phyloP scores from a whole-genome alignment of 2,888 invertebrate genomes.

The Synergus gifuensis region DNA sequence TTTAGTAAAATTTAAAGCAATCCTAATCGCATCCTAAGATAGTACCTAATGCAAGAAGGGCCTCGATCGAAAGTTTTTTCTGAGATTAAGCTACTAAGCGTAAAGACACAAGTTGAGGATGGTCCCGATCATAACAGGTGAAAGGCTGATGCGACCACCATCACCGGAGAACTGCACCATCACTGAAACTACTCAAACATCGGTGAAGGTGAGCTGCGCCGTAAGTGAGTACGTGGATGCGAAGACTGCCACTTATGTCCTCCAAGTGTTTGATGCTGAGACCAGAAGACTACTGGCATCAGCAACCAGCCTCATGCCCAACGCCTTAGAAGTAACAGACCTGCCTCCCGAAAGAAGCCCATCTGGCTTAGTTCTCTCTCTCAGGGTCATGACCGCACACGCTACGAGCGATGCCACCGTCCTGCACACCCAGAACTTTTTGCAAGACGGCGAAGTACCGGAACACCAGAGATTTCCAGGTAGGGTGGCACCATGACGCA shows the following conservation, averaged over 20 bases:
- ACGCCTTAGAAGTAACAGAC: slow-evolving; percentile 78
- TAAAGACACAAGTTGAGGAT: slow-evolving; percentile 44
- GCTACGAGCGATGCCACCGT: slow-evolving; percentile 80
- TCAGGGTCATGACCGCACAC: slow-evolving; percentile 79
- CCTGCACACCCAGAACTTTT: slow-evolving; percentile 75
- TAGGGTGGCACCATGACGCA: slow-evolving; percentile 56
- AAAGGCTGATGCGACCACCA: slow-evolving; percentile 74
- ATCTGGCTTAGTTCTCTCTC: slow-evolving; percentile 77
- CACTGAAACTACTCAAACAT: slow-evolving; percentile 76
- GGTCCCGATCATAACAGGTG: slow-evolving; percentile 64
- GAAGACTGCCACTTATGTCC: slow-evolving; percentile 77
- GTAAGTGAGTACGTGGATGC: slow-evolving; percentile 74
- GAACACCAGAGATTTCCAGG: slow-evolving; percentile 75
- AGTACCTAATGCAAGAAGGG: slow-evolving; percentile 59
- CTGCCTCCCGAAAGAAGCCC: slow-evolving; percentile 76
- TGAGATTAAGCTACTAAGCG: neutral
- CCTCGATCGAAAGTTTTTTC: slow-evolving; percentile 51
- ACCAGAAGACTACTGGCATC: slow-evolving; percentile 79
- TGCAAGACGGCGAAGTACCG: slow-evolving; percentile 72
- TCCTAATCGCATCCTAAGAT: too few species aligned
- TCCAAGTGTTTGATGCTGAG: slow-evolving; percentile 80
- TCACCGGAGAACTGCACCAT: slow-evolving; percentile 80
- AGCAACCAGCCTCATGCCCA: slow-evolving; percentile 78
- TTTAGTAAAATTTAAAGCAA: too few species aligned
- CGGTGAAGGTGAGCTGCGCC: slow-evolving; percentile 79